Conservation (phyloP, 2,113 vertebrate species). For the Thamnophis sirtalis region DNA sequence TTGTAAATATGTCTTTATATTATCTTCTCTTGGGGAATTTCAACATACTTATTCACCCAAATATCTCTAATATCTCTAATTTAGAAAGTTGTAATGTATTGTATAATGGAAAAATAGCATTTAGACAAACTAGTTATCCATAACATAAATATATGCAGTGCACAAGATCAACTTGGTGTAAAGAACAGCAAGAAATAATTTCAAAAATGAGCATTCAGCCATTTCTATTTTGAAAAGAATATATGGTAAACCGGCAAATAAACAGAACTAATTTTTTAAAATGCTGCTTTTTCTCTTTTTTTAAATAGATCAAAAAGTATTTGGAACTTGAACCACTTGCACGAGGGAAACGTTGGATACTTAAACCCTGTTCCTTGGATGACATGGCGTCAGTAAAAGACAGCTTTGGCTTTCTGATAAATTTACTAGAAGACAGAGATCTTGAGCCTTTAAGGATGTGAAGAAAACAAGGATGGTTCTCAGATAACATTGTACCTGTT, state of each 20-base stretch:
- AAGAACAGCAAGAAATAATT: slow-evolving; percentile 41
- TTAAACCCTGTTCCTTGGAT: slow-evolving; percentile 86
- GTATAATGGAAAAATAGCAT: slow-evolving; percentile 38
- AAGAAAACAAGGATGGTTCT: slow-evolving; percentile 56
- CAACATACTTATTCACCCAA: background rate
- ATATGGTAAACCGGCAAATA: background rate
- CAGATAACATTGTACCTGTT: slow-evolving; percentile 48
- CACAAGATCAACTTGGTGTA: slow-evolving; percentile 41
- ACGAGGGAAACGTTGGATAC: slow-evolving; percentile 92
- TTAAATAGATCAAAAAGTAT: slow-evolving; percentile 89
- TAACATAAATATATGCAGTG: slow-evolving; percentile 59
- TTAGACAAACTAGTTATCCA: slow-evolving; percentile 24
- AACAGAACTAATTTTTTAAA: slow-evolving; percentile 28
- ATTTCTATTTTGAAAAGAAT: background rate
- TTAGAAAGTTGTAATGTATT: background rate
- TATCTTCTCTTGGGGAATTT: background rate
- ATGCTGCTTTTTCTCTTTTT: slow-evolving; percentile 25
- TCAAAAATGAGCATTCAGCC: background rate
- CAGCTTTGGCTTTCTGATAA: slow-evolving; percentile 89
- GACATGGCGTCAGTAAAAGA: slow-evolving; percentile 88
- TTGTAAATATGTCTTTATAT: background rate
- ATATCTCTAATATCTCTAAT: background rate
- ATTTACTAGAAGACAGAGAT: slow-evolving; percentile 90
- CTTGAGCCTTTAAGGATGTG: slow-evolving; percentile 85
- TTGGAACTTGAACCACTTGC: slow-evolving; percentile 97